These are phyloP conservation scores for Pollimyrus isidori DNA, from an alignment of 2,113 vertebrate genomes.

Conservation along the genomic window DNA sequence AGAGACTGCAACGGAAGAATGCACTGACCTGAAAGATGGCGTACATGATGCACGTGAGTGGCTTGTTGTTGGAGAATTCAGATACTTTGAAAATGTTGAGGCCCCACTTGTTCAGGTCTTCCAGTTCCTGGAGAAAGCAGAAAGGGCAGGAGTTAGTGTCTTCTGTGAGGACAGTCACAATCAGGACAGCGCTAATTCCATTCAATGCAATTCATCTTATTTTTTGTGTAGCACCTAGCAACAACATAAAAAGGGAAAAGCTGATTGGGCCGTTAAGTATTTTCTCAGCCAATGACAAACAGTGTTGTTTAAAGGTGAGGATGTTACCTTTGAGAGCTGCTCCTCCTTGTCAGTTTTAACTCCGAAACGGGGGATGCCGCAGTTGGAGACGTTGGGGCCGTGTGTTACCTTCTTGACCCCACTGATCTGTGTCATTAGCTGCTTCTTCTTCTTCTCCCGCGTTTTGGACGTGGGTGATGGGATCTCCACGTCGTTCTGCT, in stretches of 20 bases:
- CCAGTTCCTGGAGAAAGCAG: constrained; percentile 71
- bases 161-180: neutral
- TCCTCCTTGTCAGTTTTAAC: constrained; percentile 94
- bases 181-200: neutral
- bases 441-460: constrained; percentile 87
- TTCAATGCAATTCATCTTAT: neutral
- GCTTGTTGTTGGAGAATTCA: constrained; percentile 83
- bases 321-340: constrained; percentile 77
- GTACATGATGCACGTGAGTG: constrained; percentile 93
- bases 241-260: neutral
- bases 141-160: neutral
- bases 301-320: neutral
- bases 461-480: constrained; percentile 89
- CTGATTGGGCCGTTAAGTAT: neutral
- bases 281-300: neutral
- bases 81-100: constrained; percentile 92
- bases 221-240: neutral
- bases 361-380: constrained; percentile 78
- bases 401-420: constrained; percentile 89
- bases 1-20: neutral
- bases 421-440: constrained; percentile 93
- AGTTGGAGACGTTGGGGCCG: constrained; percentile 75
- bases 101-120: constrained; percentile 94
- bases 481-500: constrained; percentile 95
- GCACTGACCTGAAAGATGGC: constrained; percentile 87